A percentile compares a stretch with the other conserved stretches of the same genome.
These are phyloP conservation scores for Neostethus bicornis DNA, from an alignment of 2,797 vertebrate genomes.

Conservation along the genomic window DNA sequence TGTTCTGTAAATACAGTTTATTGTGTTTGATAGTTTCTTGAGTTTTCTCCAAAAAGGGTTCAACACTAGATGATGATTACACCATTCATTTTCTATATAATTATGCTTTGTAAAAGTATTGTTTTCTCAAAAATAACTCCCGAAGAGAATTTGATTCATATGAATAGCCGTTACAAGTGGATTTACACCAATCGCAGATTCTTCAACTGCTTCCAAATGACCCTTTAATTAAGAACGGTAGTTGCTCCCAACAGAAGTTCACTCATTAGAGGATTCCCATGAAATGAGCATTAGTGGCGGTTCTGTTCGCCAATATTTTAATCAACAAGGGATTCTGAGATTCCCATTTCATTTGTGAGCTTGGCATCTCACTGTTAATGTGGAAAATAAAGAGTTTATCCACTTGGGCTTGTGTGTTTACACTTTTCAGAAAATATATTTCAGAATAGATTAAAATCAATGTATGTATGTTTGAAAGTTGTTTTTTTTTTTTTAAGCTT, in stretches of 20 bases:
- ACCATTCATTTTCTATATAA: background rate
- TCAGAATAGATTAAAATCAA: no score
- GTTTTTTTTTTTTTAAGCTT: no score
- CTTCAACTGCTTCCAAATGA: slow-evolving; percentile 40
- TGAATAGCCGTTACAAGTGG: slow-evolving; percentile 33
- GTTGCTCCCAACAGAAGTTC: slow-evolving; percentile 41
- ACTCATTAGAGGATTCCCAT: slow-evolving; percentile 15
- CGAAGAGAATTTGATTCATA: slow-evolving; percentile 28
- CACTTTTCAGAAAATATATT: background rate
- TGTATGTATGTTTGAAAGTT: no score
- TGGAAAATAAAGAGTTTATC: background rate
- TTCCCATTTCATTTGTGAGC: background rate
- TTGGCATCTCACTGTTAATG: background rate
- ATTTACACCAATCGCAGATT: slow-evolving; percentile 36
- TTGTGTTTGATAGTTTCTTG: no score
- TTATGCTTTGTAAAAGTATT: slow-evolving; percentile 38
- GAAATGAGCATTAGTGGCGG: slow-evolving; percentile 14
- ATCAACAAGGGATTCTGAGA: background rate
- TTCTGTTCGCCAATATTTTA: background rate
- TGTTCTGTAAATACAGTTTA: no score
- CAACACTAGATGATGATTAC: slow-evolving; percentile 19
- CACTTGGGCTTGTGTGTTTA: background rate
- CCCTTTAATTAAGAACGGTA: slow-evolving; percentile 9
- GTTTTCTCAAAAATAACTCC: slow-evolving; percentile 35
- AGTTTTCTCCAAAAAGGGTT: slow-evolving; percentile 18